Evolutionary conservation across 2,888 invertebrate species (phyloP), one percentile per base, ranked within the genome.

Genomic region (Heliconius ethilla): DNA sequence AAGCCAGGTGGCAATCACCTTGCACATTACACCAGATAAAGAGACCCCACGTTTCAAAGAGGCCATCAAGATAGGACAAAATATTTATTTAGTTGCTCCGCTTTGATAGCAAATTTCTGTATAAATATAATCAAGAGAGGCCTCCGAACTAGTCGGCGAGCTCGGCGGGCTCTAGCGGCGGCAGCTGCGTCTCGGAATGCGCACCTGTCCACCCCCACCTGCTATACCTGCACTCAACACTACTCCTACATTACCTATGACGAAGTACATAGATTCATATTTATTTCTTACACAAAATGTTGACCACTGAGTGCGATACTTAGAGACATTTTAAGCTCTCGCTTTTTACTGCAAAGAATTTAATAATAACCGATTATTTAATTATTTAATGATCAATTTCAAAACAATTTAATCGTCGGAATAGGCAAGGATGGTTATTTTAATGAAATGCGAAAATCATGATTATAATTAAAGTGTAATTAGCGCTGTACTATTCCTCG

Each of bases 141-240:
- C 29, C 65, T n/a, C 22, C 15, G 40, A 27, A 27, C 62, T 51
- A 65, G 72, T 40, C 55, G 29, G 22, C 33, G 10, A 65, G 45
- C 63, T 27, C n/a, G 62, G 22, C 22, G 73, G 63, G 77, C 78
- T 15, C 9, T 25, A 74, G 73, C 45, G 51, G 70, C 77, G 80
- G 82, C 80, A 82, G 83, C 81, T 77, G 80, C 76, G 75, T 69
- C 80, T 59, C 81, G 86, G 86, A 86, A 86, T 85, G 86, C 81
- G 75, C 89, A 87, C 85, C 86, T 85, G 33, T 33, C 65, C 15
- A 27, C 63, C 67, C n/a, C n/a, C n/a, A 13, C n/a, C 67, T 37
- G 33, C 66, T 33, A 40, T 67, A 40, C 40, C 37, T 40, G 67
- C 37, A 2, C 67, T 25, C 25, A 11, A n/a, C 40, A 25, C 66